Percentiles rank a stretch among this genome's conserved stretches.
phyloP scores from a whole-genome alignment of 2,797 vertebrate genomes.

The Dendrocincla fuliginosa region DNA sequence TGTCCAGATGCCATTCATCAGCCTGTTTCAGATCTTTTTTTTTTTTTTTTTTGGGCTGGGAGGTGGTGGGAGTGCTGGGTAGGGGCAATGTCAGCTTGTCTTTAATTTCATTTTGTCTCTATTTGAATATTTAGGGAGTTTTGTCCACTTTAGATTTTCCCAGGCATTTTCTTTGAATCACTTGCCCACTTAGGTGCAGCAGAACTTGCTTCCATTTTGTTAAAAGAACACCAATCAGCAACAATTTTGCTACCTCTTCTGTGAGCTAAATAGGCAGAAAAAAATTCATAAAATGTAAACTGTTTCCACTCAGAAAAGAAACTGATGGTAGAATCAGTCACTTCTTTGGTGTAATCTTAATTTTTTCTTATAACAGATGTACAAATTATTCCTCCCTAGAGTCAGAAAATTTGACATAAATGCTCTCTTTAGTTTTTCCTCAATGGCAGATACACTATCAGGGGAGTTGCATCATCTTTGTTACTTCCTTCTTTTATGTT shows the following conservation, averaged over 20 bases:
- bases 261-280: neutral
- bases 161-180: neutral
- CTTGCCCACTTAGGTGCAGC: neutral
- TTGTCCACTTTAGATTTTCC: neutral
- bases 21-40: neutral
- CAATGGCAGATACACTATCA: neutral
- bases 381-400: neutral
- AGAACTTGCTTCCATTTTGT: neutral
- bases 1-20: neutral
- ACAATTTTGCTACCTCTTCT: neutral
- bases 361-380: neutral
- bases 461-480: neutral
- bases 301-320: neutral
- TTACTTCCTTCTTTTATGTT: neutral
- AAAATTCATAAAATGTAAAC: neutral
- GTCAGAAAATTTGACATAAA: neutral
- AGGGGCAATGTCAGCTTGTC: neutral
- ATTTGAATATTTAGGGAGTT: neutral
- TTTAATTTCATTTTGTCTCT: neutral
- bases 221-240: neutral
- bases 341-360: neutral
- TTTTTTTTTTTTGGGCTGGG: neutral
- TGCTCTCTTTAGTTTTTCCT: neutral
- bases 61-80: no score
- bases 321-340: neutral